Evolutionary conservation across 2,113 vertebrate genomes (phyloP).

Genomic region (Centropus unirufus): DNA sequence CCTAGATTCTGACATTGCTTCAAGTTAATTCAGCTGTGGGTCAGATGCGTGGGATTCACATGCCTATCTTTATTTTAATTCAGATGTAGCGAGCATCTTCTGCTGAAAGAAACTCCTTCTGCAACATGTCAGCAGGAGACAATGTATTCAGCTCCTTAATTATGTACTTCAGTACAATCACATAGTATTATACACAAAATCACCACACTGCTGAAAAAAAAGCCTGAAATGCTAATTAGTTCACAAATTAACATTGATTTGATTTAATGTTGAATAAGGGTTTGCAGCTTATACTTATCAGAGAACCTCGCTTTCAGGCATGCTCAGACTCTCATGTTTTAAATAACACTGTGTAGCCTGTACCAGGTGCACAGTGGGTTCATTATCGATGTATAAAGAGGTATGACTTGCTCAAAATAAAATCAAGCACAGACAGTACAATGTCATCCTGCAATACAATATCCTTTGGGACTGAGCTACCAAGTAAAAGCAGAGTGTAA

Average conservation of each 20-base stretch:
- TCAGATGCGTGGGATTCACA: not conserved
- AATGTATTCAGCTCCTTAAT: slow-evolving; percentile 79
- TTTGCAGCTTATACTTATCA: slow-evolving; percentile 80
- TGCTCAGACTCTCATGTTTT: slow-evolving; percentile 67
- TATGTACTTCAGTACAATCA: slow-evolving; percentile 78
- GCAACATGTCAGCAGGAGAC: slow-evolving; percentile 76
- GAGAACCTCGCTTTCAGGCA: slow-evolving; percentile 71
- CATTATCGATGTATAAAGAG: slow-evolving; percentile 63
- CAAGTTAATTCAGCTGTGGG: not conserved
- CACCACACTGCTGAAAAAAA: slow-evolving; percentile 69
- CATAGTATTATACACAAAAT: slow-evolving; percentile 77
- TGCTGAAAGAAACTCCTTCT: slow-evolving; percentile 53
- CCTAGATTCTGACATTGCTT: not conserved
- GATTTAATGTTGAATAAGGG: slow-evolving; percentile 83
- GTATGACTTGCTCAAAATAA: slow-evolving; percentile 56
- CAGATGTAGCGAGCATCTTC: slow-evolving; percentile 8
- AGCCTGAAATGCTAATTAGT: slow-evolving; percentile 82
- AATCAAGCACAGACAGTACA: slow-evolving; percentile 58
- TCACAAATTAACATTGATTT: slow-evolving; percentile 86
- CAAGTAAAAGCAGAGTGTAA: not conserved
- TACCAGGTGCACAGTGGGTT: slow-evolving; percentile 55
- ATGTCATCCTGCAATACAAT: slow-evolving; percentile 35
- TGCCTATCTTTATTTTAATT: slow-evolving; percentile 29
- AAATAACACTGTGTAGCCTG: slow-evolving; percentile 62
- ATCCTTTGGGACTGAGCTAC: slow-evolving; percentile 14